Percentiles rank a stretch among this genome's conserved stretches.
phyloP scores from a whole-genome alignment of 1,140 invertebrate genomes.

The Drosophila sp. region DNA sequence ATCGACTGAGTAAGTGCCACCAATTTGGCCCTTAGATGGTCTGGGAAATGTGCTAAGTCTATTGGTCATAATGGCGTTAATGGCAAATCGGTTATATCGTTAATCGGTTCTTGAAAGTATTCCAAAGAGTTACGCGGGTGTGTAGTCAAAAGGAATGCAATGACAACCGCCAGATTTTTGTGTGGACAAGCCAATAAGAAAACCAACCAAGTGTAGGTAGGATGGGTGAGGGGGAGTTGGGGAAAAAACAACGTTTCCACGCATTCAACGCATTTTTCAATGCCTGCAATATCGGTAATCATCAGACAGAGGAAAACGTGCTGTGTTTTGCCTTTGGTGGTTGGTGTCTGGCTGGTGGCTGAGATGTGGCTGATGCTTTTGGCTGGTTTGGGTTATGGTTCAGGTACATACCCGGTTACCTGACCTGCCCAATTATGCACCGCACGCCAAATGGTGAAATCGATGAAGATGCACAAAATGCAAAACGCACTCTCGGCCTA shows the following conservation, averaged over 20 bases:
- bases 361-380: conserved; percentile 14
- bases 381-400: conserved; percentile 24
- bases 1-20: too few relatives aligned
- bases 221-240: background rate
- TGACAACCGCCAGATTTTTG: conserved; percentile 53
- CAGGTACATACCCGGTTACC: conserved; percentile 33
- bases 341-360: conserved; percentile 6
- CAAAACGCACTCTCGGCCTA: conserved; percentile 74
- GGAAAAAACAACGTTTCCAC: conserved; percentile 68
- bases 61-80: background rate
- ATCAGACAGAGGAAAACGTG: conserved; percentile 51
- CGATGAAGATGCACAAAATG: conserved; percentile 80
- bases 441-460: conserved; percentile 78
- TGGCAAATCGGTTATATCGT: background rate
- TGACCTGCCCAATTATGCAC: conserved; percentile 72
- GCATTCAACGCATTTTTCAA: conserved; percentile 74
- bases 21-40: background rate
- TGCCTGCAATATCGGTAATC: conserved; percentile 74
- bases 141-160: background rate
- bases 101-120: background rate
- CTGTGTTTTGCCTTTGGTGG: conserved; percentile 20
- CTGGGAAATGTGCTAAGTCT: background rate
- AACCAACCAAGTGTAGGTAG: background rate
- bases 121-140: conserved; percentile 2
- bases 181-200: conserved; percentile 8